Conservation (phyloP, 2,797 vertebrate species). For the Myripristis murdjan region DNA sequence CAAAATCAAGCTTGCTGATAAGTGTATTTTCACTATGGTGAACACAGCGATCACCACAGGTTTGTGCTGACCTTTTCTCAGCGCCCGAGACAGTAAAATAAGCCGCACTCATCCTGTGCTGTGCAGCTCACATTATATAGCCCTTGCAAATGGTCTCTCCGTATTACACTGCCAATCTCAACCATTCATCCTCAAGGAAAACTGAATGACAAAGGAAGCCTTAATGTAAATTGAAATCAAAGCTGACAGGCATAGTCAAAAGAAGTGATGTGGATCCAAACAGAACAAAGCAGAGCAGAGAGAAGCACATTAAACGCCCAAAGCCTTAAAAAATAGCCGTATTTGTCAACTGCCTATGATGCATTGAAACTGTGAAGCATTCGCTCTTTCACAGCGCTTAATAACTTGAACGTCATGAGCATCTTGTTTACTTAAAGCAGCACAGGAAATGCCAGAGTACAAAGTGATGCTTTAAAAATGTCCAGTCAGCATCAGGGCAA, state of each 20-base stretch:
- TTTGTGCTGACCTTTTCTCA: background rate
- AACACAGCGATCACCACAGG: background rate
- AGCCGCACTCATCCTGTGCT: background rate
- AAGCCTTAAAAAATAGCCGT: background rate
- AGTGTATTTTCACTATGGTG: slow-evolving; percentile 16
- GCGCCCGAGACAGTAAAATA: slow-evolving; percentile 1
- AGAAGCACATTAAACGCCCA: slow-evolving; percentile 4
- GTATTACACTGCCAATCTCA: background rate
- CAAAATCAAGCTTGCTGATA: background rate
- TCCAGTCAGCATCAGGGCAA: slow-evolving; percentile 44
- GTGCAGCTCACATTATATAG: background rate
- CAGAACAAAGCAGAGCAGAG: slow-evolving; percentile 33
- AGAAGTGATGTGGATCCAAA: slow-evolving; percentile 10
- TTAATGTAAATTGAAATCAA: background rate
- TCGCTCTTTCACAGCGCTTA: background rate
- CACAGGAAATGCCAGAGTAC: slow-evolving; percentile 34
- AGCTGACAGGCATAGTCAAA: slow-evolving; percentile 11
- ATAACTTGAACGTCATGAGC: slow-evolving; percentile 13
- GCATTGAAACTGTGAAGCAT: slow-evolving; percentile 9
- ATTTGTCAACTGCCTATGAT: background rate
- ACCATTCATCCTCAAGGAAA: slow-evolving; percentile 4
- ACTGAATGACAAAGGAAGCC: slow-evolving; percentile 7
- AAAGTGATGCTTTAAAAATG: slow-evolving; percentile 50
- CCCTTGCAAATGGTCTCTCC: background rate
- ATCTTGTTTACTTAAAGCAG: slow-evolving; percentile 31